phyloP scores from a whole-genome alignment of 2,797 vertebrate genomes.

The Pantherophis alleghaniensis region DNA sequence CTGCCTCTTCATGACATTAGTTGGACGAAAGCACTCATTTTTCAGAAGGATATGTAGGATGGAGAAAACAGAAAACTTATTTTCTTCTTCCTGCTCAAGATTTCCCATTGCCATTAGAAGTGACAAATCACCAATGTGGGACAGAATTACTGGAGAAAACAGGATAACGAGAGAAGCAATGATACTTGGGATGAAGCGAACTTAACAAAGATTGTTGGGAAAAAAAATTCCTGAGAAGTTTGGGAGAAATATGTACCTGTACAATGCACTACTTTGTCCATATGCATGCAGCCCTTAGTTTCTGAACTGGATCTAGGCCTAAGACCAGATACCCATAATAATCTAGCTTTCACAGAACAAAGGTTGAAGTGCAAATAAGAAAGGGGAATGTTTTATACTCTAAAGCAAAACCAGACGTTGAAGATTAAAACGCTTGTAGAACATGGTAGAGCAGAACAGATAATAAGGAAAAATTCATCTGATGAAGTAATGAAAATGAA shows the following conservation, averaged over 20 bases:
- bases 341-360: conserved; percentile 19
- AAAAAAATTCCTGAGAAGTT: neutral
- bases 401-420: neutral
- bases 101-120: neutral
- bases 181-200: neutral
- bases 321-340: neutral
- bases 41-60: neutral
- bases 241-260: neutral
- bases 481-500: conserved; percentile 46
- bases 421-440: conserved; percentile 40
- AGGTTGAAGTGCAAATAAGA: conserved; percentile 39
- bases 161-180: neutral
- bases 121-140: neutral
- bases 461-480: conserved; percentile 52
- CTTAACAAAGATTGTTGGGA: neutral
- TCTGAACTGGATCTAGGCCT: neutral
- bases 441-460: conserved; percentile 21
- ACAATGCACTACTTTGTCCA: neutral
- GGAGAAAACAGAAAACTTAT: neutral
- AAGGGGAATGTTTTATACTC: neutral
- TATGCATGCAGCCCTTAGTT: neutral
- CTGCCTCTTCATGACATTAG: neutral
- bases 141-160: neutral
- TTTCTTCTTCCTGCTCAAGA: neutral
- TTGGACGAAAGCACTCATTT: neutral